Percentiles rank a stretch among this genome's conserved stretches.
Conservation (phyloP, 2,113 vertebrate genomes). For the Microcebus ravelobensis region DNA sequence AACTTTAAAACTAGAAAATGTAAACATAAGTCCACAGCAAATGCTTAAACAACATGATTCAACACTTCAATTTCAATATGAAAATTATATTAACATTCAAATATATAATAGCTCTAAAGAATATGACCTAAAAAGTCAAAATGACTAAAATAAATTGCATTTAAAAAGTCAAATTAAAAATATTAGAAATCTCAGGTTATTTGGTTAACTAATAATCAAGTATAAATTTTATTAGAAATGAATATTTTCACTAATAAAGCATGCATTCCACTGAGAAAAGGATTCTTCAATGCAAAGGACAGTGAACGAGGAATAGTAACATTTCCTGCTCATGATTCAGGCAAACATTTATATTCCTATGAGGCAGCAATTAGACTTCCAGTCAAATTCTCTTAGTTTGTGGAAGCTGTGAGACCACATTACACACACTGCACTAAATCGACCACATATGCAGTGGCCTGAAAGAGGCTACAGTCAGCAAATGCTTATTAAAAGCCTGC, state of each 20-base stretch:
- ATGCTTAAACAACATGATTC: background rate
- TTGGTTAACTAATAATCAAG: background rate
- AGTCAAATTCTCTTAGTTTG: too few relatives aligned
- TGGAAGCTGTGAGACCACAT: rapidly evolving
- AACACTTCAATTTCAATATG: background rate
- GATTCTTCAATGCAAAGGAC: background rate
- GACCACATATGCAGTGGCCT: rapidly evolving
- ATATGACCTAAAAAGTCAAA: background rate
- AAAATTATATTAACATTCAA: background rate
- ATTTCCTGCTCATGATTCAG: background rate
- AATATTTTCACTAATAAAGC: background rate
- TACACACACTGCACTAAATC: rapidly evolving
- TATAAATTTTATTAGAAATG: background rate
- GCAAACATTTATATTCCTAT: rapidly evolving
- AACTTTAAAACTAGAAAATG: background rate
- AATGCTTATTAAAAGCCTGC: background rate
- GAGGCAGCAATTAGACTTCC: rapidly evolving
- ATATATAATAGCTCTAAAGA: background rate
- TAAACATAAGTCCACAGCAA: background rate
- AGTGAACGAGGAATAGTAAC: background rate
- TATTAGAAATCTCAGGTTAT: background rate
- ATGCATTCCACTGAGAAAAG: background rate
- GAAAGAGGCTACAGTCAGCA: background rate
- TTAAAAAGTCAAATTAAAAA: constrained; percentile 46
- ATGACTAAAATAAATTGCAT: background rate